phyloP scores from a whole-genome alignment of 1,140 invertebrate species.

The Apis cerana region DNA sequence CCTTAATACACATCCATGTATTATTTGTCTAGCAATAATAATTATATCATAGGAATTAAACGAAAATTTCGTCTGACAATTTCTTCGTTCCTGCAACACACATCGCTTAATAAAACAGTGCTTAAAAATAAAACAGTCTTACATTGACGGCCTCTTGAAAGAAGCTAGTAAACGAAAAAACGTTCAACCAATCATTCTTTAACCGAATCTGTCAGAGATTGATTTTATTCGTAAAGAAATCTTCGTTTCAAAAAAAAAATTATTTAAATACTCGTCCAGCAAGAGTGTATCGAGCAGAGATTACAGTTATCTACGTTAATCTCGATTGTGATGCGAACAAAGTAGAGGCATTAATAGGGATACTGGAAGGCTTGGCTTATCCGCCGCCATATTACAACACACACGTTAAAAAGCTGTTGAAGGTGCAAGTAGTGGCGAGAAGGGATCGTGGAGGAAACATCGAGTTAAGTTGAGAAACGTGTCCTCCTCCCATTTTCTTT shows the following conservation, averaged over 20 bases:
- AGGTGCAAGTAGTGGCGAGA: not conserved
- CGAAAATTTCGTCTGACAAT: not conserved
- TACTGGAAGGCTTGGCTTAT: not conserved
- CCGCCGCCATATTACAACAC: not conserved
- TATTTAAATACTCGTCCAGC: too few relatives aligned
- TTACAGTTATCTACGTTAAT: not conserved
- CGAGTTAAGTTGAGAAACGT: conserved; percentile 7
- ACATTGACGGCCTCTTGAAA: not conserved
- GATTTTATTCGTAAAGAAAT: not conserved
- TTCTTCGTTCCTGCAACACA: not conserved
- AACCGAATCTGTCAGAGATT: too few relatives aligned
- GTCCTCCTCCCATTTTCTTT: not conserved
- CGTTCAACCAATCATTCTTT: too few relatives aligned
- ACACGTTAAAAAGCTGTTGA: conserved; percentile 1
- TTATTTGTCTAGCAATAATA: too few relatives aligned
- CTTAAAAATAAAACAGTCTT: not conserved
- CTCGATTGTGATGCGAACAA: conserved; percentile 1
- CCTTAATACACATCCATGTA: too few relatives aligned
- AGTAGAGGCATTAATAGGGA: not conserved
- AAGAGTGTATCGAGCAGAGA: not conserved
- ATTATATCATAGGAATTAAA: not conserved
- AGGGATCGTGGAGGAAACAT: not conserved
- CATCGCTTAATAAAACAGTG: not conserved
- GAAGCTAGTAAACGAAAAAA: too few relatives aligned
- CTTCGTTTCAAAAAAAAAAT: not conserved